A percentile compares a stretch with the other conserved stretches of the same genome.
These are phyloP conservation scores for Trigoniulus corallinus DNA, from an alignment of 1,140 invertebrate genomes.

Conservation along the genomic window DNA sequence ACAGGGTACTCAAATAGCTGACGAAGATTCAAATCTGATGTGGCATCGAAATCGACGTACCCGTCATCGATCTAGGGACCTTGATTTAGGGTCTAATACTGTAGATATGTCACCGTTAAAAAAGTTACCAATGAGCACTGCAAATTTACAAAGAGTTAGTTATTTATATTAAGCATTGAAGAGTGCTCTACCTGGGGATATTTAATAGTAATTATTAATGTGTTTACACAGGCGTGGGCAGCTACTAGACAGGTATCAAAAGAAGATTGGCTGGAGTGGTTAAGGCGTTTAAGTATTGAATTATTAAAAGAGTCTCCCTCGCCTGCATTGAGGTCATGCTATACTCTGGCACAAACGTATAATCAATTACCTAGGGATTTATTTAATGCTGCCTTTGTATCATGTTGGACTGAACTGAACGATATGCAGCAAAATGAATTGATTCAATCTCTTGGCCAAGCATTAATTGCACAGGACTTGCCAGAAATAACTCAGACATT, in stretches of 20 bases:
- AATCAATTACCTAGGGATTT: conserved; percentile 82
- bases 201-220: not conserved
- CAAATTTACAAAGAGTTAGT: conserved; percentile 52
- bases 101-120: conserved; percentile 24
- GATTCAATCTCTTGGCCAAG: conserved; percentile 70
- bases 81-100: conserved; percentile 10
- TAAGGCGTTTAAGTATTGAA: conserved; percentile 75
- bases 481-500: conserved; percentile 96
- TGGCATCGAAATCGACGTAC: conserved; percentile 18
- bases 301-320: conserved; percentile 90
- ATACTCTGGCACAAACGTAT: conserved; percentile 82
- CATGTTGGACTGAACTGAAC: conserved; percentile 92
- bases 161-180: conserved; percentile 3
- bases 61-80: conserved; percentile 14
- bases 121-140: conserved; percentile 58
- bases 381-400: conserved; percentile 97
- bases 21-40: conserved; percentile 26
- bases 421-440: conserved; percentile 67
- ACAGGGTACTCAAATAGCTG: conserved; percentile 22
- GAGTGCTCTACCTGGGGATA: not conserved
- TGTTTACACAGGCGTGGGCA: conserved; percentile 49
- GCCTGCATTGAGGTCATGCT: conserved; percentile 73
- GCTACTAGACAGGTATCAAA: conserved; percentile 77
- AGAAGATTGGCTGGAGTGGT: conserved; percentile 98
- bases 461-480: conserved; percentile 77